Conservation (phyloP, 2,113 vertebrate genomes). For the Procavia capensis region DNA sequence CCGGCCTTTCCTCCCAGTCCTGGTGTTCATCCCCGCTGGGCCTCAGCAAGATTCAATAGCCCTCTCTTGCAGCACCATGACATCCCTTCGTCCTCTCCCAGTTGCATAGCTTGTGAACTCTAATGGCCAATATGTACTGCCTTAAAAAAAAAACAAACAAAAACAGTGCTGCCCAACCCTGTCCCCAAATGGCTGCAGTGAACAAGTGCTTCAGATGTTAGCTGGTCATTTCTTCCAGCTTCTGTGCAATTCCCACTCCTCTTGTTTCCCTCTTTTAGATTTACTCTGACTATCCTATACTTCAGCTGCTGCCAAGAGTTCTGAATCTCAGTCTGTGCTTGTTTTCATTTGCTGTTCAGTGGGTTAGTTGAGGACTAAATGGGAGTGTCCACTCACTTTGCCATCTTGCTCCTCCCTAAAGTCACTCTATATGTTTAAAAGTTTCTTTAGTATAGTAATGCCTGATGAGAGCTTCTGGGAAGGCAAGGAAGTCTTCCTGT, state of each 20-base stretch:
- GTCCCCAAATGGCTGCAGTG: background rate
- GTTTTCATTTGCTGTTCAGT: background rate
- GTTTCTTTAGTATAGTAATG: slow-evolving; percentile 1
- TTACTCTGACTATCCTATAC: background rate
- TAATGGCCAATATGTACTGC: background rate
- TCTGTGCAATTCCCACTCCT: background rate
- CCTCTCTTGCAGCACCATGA: background rate
- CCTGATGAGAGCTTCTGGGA: background rate
- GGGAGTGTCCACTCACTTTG: background rate
- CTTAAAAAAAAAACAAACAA: no score
- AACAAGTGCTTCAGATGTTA: background rate
- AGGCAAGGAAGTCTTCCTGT: background rate
- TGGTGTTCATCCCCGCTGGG: background rate
- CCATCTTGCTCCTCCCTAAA: background rate
- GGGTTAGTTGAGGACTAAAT: background rate
- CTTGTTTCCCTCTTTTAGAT: background rate
- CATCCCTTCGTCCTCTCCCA: background rate
- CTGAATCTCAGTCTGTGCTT: background rate
- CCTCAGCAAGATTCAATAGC: background rate
- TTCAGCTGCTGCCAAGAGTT: background rate
- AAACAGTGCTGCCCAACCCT: background rate
- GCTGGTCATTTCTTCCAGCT: background rate
- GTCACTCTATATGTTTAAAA: background rate
- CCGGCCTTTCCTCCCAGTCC: background rate
- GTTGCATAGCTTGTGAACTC: background rate